Evolutionary conservation across 92 coral and sea anemone species (phyloP).

Genomic region (Nematostella vectensis): DNA sequence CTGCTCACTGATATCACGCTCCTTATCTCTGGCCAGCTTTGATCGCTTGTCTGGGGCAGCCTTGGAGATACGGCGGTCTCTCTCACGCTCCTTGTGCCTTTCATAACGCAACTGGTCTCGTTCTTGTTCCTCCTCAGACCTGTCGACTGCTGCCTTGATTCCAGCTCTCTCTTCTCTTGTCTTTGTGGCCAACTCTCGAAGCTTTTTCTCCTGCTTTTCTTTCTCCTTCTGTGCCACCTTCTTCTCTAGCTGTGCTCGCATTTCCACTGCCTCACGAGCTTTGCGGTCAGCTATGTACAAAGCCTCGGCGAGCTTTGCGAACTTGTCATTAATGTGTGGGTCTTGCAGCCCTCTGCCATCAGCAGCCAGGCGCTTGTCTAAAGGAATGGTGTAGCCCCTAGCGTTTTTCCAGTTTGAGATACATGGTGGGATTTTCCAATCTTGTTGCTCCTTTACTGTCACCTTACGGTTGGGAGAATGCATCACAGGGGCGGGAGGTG

Average conservation of each 20-base stretch:
- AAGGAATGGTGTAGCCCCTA: constrained; percentile 96
- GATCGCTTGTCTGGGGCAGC: constrained; percentile 99
- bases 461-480: constrained; percentile 99
- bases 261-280: constrained; percentile 97
- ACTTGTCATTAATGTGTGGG: constrained; percentile 96
- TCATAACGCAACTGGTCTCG: constrained; percentile 90
- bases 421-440: constrained; percentile 99
- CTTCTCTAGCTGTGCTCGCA: constrained; percentile 90
- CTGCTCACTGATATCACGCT: constrained; percentile 97
- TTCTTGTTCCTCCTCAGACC: constrained; percentile 75
- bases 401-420: constrained; percentile 99
- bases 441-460: constrained; percentile 97
- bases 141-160: constrained; percentile 63
- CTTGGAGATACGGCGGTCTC: constrained; percentile 83
- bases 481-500: constrained; percentile 99
- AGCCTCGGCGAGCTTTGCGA: constrained; percentile 97
- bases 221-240: constrained; percentile 87
- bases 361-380: constrained; percentile 95
- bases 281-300: constrained; percentile 96
- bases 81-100: constrained; percentile 94
- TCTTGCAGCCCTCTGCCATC: constrained; percentile 99
- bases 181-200: constrained; percentile 77
- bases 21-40: constrained; percentile 92
- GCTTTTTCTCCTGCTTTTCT: constrained; percentile 82
- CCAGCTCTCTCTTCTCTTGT: constrained; percentile 94